phyloP scores from a whole-genome alignment of 2,113 vertebrate species.

The Corythornis vintsioides region DNA sequence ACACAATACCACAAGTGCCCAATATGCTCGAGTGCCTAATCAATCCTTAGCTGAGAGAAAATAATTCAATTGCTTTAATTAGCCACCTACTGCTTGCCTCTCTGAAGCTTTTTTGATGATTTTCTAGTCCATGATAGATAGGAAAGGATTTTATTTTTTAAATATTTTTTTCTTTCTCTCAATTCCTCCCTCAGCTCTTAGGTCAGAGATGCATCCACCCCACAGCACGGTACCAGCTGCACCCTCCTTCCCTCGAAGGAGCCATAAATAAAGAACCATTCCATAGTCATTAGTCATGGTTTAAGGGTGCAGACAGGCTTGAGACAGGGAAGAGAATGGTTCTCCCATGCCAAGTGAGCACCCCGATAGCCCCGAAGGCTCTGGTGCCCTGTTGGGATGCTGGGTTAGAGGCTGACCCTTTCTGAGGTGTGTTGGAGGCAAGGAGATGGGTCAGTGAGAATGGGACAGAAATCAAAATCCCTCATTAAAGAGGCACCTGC shows the following conservation, averaged over 20 bases:
- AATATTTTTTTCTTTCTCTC: background rate
- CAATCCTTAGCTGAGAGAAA: conserved; percentile 68
- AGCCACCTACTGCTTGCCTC: conserved; percentile 62
- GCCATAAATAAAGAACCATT: background rate
- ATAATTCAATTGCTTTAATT: conserved; percentile 75
- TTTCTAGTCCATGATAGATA: conserved; percentile 27
- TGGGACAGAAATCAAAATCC: background rate
- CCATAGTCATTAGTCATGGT: background rate
- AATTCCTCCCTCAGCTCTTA: background rate
- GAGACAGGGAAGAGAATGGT: background rate
- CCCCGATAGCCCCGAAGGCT: rapidly evolving
- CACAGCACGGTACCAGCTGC: background rate
- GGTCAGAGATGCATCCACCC: background rate
- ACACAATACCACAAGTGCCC: conserved; percentile 48
- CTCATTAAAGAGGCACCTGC: background rate
- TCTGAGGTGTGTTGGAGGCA: rapidly evolving
- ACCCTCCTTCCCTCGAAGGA: background rate
- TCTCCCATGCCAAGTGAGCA: background rate
- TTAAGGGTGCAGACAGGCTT: background rate
- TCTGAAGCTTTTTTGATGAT: conserved; percentile 40
- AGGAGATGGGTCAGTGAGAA: background rate
- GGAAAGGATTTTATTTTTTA: background rate
- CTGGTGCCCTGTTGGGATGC: rapidly evolving
- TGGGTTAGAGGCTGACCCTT: background rate
- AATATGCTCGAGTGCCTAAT: conserved; percentile 60